phyloP scores from a whole-genome alignment of 1,140 invertebrate genomes.

The Thaumetopoea pityocampa region DNA sequence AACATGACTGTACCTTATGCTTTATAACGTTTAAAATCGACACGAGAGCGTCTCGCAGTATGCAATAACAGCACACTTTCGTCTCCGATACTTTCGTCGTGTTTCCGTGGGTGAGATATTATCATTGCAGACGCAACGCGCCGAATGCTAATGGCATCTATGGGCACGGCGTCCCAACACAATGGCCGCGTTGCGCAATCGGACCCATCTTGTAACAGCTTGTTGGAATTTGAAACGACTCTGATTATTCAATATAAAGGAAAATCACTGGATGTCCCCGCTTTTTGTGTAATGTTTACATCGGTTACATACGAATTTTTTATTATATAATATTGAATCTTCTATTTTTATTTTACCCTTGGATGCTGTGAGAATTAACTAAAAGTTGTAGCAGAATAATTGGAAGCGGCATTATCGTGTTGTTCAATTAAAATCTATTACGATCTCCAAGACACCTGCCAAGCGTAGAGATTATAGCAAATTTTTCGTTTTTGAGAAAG shows the following conservation, averaged over 20 bases:
- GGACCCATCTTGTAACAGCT: conserved; percentile 18
- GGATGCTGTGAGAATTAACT: no score
- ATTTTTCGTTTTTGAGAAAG: no score
- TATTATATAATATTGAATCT: no score
- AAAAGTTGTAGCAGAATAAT: no score
- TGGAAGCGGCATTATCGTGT: no score
- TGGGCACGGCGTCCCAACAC: conserved; percentile 42
- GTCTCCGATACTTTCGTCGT: conserved; percentile 36
- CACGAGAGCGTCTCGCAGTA: conserved; percentile 19
- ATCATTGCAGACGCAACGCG: conserved; percentile 34
- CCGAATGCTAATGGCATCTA: conserved; percentile 33
- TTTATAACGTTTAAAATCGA: conserved; percentile 11
- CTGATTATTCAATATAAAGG: conserved; percentile 16
- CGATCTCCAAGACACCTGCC: no score
- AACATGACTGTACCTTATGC: no score
- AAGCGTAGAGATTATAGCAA: no score
- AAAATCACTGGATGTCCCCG: conserved; percentile 9
- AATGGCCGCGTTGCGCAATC: conserved; percentile 31
- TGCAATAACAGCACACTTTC: conserved; percentile 16
- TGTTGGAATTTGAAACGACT: conserved; percentile 16
- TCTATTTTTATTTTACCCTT: no score
- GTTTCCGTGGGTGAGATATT: conserved; percentile 53
- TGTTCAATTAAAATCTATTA: no score
- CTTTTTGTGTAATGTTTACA: conserved; percentile 1
- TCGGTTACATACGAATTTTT: no score